Percentiles rank a stretch among this genome's conserved stretches.
These are phyloP conservation scores for Lagopus leucura DNA, from an alignment of 2,113 vertebrate genomes.

Conservation along the genomic window DNA sequence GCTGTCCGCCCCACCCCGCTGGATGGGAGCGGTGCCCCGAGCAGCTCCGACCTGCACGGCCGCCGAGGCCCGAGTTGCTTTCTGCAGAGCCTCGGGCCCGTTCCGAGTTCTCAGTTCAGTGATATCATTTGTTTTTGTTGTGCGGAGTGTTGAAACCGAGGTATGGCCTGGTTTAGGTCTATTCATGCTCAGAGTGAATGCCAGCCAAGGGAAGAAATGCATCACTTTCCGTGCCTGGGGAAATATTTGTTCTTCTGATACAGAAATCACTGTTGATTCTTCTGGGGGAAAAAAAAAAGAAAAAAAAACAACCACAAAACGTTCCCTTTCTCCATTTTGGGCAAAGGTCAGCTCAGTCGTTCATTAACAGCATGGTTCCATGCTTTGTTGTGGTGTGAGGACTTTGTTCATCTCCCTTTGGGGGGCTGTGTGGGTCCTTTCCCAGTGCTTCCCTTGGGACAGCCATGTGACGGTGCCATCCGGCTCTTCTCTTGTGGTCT, in stretches of 20 bases:
- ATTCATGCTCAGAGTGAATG: neutral
- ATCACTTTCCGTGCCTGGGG: neutral
- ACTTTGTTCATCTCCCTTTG: neutral
- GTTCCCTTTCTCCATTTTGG: neutral
- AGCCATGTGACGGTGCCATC: fast-evolving
- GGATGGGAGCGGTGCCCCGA: no score
- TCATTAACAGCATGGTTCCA: conserved; percentile 2
- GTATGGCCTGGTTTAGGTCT: neutral
- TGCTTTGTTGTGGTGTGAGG: neutral
- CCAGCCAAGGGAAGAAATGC: neutral
- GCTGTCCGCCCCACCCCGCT: no score
- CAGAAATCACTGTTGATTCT: neutral
- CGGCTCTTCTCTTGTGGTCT: neutral
- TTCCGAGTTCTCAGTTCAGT: neutral
- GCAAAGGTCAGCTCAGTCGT: conserved; percentile 50
- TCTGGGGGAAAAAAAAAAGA: neutral
- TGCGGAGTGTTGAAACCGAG: neutral
- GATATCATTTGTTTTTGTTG: conserved; percentile 5
- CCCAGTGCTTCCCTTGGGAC: neutral
- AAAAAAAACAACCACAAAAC: neutral
- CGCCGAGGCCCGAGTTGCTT: neutral
- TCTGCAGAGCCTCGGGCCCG: conserved; percentile 26
- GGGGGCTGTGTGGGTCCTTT: no score
- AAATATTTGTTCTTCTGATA: neutral
- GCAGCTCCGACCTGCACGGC: no score